These are phyloP conservation scores for Xestoiulus laeticollis DNA, from an alignment of 2,888 invertebrate genomes.

Conservation along the genomic window DNA sequence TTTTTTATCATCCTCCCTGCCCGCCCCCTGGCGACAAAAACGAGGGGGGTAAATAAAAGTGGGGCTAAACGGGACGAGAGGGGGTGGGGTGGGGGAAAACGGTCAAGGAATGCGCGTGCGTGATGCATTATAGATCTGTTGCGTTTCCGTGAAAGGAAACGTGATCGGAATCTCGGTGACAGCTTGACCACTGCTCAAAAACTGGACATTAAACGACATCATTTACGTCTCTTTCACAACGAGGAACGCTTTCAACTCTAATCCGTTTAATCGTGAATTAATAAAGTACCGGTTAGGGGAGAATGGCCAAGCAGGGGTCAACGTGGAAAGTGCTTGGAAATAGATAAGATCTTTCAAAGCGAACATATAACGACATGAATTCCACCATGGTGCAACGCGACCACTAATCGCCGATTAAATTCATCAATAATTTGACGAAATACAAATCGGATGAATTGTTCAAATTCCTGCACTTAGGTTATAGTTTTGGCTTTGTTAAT, in stretches of 20 bases:
- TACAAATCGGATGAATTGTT: no score
- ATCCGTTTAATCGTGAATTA: neutral
- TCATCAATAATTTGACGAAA: no score
- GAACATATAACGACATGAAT: no score
- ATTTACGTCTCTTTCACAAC: neutral
- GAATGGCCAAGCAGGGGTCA: neutral
- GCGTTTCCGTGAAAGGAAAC: neutral
- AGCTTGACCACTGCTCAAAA: slow-evolving; percentile 16
- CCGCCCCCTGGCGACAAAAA: neutral
- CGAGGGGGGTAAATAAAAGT: slow-evolving; percentile 23
- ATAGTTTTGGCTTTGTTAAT: no score
- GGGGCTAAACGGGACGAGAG: neutral
- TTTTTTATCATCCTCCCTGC: neutral
- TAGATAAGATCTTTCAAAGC: no score
- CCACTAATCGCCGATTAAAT: no score
- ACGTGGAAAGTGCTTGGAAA: no score
- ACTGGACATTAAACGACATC: neutral
- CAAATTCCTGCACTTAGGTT: no score
- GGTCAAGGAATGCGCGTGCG: neutral
- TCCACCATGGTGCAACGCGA: no score
- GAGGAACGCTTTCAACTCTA: neutral
- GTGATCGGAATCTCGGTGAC: neutral
- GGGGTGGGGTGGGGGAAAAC: neutral
- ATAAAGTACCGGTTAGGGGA: neutral
- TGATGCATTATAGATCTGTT: neutral